Conservation (phyloP, 2,113 vertebrate species). For the Panurus biarmicus region DNA sequence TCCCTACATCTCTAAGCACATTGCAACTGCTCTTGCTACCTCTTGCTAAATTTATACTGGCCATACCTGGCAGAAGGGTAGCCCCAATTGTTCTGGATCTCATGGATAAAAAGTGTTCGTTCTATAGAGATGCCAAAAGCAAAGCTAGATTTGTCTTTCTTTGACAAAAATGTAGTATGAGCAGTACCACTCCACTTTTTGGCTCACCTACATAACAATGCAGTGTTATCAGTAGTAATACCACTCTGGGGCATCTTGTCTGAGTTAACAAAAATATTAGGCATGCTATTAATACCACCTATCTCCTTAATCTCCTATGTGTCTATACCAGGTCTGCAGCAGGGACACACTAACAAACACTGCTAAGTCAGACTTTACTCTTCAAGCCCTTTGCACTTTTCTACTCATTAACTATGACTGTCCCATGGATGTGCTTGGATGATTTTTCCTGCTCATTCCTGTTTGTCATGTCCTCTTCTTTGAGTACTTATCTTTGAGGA, state of each 20-base stretch:
- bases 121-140: not conserved
- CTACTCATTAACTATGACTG: not conserved
- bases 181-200: not conserved
- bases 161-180: not conserved
- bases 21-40: not conserved
- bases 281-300: not conserved
- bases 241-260: slow-evolving; percentile 10
- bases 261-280: slow-evolving; percentile 40
- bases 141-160: not conserved
- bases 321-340: not conserved
- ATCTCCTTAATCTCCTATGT: not conserved
- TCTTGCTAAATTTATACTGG: not conserved
- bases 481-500: not conserved
- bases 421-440: not conserved
- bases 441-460: not conserved
- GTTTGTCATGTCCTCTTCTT: not conserved
- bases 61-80: not conserved
- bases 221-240: not conserved
- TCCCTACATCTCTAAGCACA: not conserved
- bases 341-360: not conserved
- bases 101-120: not conserved
- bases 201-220: not conserved
- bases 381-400: not conserved
- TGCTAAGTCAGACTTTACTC: not conserved
- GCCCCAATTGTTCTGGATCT: not conserved